phyloP scores from a whole-genome alignment of 2,888 invertebrate genomes.

The Azorinus chamasolen region DNA sequence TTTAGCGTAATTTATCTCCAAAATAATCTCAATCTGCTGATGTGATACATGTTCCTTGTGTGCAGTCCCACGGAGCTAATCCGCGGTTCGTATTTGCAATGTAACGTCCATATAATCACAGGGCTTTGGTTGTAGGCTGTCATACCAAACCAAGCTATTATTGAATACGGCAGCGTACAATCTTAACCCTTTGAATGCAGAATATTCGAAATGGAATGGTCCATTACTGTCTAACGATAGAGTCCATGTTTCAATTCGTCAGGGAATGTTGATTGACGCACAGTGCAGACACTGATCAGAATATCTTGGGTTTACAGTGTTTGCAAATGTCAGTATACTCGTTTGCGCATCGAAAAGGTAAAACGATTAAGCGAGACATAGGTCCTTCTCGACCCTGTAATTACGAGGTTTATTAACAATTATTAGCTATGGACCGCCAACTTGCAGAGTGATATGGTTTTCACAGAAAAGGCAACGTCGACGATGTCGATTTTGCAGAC shows the following conservation, averaged over 20 bases:
- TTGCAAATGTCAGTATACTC: too few species aligned
- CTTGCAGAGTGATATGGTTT: slow-evolving; percentile 16
- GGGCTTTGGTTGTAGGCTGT: slow-evolving; percentile 5
- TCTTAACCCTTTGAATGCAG: too few species aligned
- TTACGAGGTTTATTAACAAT: slow-evolving; percentile 52
- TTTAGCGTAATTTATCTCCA: slow-evolving; percentile 26
- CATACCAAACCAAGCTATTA: slow-evolving; percentile 48
- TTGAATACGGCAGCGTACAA: slow-evolving; percentile 51
- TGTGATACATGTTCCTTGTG: slow-evolving; percentile 45
- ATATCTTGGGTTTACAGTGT: too few species aligned
- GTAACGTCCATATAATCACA: slow-evolving; percentile 35
- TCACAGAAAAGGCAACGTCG: too few species aligned
- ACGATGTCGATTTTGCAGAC: slow-evolving; percentile 10
- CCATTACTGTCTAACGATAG: too few species aligned
- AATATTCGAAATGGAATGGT: too few species aligned
- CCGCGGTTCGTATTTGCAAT: slow-evolving; percentile 13
- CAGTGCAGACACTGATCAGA: too few species aligned
- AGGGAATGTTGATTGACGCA: too few species aligned
- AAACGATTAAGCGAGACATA: slow-evolving; percentile 51
- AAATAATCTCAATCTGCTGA: slow-evolving; percentile 38
- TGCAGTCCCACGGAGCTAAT: too few species aligned
- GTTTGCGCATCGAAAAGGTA: too few species aligned
- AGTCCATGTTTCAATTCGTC: too few species aligned
- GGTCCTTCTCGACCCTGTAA: slow-evolving; percentile 37
- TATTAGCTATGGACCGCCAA: slow-evolving; percentile 48